Base-by-base conservation (phyloP, 2,797 vertebrate species). In the Pelochelys cantorii region DNA sequence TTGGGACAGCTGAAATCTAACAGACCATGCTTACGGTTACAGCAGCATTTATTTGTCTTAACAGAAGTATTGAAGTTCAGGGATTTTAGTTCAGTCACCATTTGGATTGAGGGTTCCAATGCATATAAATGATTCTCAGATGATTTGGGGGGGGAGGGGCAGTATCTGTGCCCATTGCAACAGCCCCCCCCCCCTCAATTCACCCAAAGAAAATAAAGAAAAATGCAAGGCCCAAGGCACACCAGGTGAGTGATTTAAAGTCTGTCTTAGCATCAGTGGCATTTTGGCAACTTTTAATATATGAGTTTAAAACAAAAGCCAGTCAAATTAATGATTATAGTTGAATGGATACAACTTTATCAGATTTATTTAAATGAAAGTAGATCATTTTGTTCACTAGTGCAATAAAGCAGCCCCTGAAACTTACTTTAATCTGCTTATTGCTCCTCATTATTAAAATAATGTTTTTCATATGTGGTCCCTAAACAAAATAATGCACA, bases 361-460 rank as follows among this genome's bases (percentile, higher is more conserved):
- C 34, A 42, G 71, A 74, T 59, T 89, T 82, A 48, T 60, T 62
- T 93, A 84, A 53, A 93, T 85, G 85, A 85, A 94, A 94, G 11
- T 68, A 37, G 25, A 85, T 95, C 87, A 79, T 53, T 92, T 93
- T 74, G 84, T 90, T 96, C 94, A 90, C 54, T n/a, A 31, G 8
- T 81, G 80, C 83, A 97, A 96, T 86, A 80, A 95, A 74, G 60
- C 82, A 93, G 85, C 20, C n/a, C 62, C 48, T 90, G 87, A 75
- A 89, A 94, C 78, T 90, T 84, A 48, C 53, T 94, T 89, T 96
- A 97, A 97, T 97, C 94, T 95, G 56, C 96, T 97, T 97, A 96
- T 86, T 90, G 92, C 91, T 81, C 78, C 71, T 55, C 93, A 91
- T 96, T 88, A 96, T 92, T 95, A 96, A 96, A 95, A 96, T 87